Evolutionary conservation across 1,140 invertebrate genomes (phyloP).

Genomic region (Zophobas atratus): DNA sequence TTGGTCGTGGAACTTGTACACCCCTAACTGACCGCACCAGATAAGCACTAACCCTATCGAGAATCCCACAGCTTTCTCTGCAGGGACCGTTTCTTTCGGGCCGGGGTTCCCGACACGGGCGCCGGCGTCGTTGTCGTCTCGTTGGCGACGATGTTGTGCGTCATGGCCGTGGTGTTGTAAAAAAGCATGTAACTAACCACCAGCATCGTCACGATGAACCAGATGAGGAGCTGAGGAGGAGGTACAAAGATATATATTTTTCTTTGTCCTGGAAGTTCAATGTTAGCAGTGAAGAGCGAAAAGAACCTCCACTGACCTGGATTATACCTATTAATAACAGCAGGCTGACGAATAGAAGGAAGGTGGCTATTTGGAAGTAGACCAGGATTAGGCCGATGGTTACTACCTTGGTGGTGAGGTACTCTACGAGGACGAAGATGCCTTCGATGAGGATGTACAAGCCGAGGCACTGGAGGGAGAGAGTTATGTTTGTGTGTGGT

Average conservation of each 20-base stretch:
- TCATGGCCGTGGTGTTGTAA: constrained; percentile 7
- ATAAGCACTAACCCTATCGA: background rate
- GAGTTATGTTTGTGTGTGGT: too few relatives aligned
- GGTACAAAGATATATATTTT: constrained; percentile 12
- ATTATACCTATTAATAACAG: constrained; percentile 22
- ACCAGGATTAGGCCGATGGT: constrained; percentile 7
- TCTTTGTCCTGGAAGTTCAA: constrained; percentile 2
- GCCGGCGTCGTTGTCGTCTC: background rate
- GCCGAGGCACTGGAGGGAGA: background rate
- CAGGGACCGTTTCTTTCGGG: constrained; percentile 2
- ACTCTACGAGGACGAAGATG: background rate
- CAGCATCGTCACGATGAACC: constrained; percentile 11
- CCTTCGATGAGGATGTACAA: constrained; percentile 4
- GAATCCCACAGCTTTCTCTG: constrained; percentile 1
- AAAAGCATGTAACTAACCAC: constrained; percentile 9
- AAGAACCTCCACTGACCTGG: constrained; percentile 3
- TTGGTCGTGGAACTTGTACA: constrained; percentile 13
- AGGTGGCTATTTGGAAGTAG: constrained; percentile 2
- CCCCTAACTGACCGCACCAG: constrained; percentile 22
- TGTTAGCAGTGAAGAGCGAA: background rate
- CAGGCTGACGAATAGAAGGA: background rate
- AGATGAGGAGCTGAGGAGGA: constrained; percentile 11
- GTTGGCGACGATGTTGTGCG: background rate
- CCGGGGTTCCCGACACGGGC: constrained; percentile 3
- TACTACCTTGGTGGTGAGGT: background rate